A percentile compares a stretch with the other conserved stretches of the same genome.
Conservation (phyloP, 2,888 invertebrate genomes). For the Pelosia muscerda region DNA sequence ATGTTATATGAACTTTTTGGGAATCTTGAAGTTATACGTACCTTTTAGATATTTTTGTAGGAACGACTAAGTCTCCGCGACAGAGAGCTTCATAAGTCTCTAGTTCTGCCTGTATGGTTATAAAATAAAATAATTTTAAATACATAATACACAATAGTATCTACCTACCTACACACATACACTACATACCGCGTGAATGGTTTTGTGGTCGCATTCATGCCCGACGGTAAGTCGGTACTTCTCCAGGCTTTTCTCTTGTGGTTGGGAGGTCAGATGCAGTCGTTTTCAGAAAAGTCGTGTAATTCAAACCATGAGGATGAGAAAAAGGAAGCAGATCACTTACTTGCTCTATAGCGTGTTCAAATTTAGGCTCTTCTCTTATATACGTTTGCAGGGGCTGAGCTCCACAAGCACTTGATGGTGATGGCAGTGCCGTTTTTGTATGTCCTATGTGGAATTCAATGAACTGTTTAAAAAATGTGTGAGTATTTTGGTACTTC, state of each 20-base stretch:
- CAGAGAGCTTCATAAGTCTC: slow-evolving; percentile 92
- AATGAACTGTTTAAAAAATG: not conserved
- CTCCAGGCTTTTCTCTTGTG: too few species aligned
- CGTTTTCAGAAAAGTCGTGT: too few species aligned
- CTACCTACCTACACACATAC: too few species aligned
- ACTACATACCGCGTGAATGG: too few species aligned
- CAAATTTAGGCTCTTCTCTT: slow-evolving; percentile 61
- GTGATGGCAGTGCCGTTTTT: slow-evolving; percentile 93
- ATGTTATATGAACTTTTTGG: not conserved
- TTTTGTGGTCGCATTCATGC: too few species aligned
- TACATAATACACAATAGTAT: not conserved
- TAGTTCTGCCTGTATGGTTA: slow-evolving; percentile 72
- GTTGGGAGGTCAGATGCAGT: too few species aligned
- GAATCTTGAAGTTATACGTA: slow-evolving; percentile 31
- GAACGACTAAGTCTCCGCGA: slow-evolving; percentile 89
- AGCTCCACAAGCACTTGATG: slow-evolving; percentile 95
- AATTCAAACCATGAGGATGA: too few species aligned
- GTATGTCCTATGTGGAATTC: slow-evolving; percentile 90
- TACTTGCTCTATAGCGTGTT: slow-evolving; percentile 67
- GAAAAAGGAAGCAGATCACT: not conserved
- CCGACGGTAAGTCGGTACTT: too few species aligned
- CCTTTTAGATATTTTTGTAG: slow-evolving; percentile 67
- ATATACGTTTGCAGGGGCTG: slow-evolving; percentile 87
- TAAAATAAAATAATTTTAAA: not conserved
- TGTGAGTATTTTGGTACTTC: not conserved